Conservation (phyloP, 2,888 invertebrate species). For the Cheilosia scutellata region DNA sequence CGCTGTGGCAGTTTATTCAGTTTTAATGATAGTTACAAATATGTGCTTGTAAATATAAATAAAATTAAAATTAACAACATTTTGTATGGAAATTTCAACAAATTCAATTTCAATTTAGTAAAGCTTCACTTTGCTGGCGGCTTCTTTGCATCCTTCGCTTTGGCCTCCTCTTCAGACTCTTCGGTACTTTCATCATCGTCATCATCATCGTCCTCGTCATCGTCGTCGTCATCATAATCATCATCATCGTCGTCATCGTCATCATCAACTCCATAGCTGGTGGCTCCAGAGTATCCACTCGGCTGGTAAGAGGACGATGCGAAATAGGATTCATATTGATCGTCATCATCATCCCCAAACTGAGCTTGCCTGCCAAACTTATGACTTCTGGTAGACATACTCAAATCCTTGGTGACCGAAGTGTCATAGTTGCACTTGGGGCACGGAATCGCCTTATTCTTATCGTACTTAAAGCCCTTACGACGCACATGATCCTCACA, state of each 20-base stretch:
- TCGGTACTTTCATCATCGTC: slow-evolving; percentile 77
- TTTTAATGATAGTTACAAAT: slow-evolving; percentile 20
- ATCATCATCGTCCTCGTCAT: slow-evolving; percentile 78
- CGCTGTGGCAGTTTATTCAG: slow-evolving; percentile 37
- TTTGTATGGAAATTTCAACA: slow-evolving; percentile 12
- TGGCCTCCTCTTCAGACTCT: slow-evolving; percentile 77
- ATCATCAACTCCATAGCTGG: slow-evolving; percentile 79
- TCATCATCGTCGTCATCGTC: slow-evolving; percentile 85
- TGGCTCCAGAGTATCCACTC: slow-evolving; percentile 76
- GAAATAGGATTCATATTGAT: slow-evolving; percentile 85
- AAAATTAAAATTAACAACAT: slow-evolving; percentile 22
- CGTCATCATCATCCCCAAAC: slow-evolving; percentile 86
- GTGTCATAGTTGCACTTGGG: slow-evolving; percentile 97
- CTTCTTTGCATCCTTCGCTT: slow-evolving; percentile 42
- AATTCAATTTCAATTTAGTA: background rate
- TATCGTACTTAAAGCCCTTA: slow-evolving; percentile 94
- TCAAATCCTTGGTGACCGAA: slow-evolving; percentile 96
- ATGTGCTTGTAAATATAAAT: slow-evolving; percentile 25
- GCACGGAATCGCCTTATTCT: slow-evolving; percentile 93
- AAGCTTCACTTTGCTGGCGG: slow-evolving; percentile 23
- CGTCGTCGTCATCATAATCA: slow-evolving; percentile 81
- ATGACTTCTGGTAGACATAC: slow-evolving; percentile 97
- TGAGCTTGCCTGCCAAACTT: slow-evolving; percentile 95
- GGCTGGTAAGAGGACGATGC: slow-evolving; percentile 78
- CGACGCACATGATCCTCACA: slow-evolving; percentile 98